Evolutionary conservation across 2,797 vertebrate species (phyloP), one percentile per base, ranked within the genome.

Genomic region (Aeoliscus strigatus): DNA sequence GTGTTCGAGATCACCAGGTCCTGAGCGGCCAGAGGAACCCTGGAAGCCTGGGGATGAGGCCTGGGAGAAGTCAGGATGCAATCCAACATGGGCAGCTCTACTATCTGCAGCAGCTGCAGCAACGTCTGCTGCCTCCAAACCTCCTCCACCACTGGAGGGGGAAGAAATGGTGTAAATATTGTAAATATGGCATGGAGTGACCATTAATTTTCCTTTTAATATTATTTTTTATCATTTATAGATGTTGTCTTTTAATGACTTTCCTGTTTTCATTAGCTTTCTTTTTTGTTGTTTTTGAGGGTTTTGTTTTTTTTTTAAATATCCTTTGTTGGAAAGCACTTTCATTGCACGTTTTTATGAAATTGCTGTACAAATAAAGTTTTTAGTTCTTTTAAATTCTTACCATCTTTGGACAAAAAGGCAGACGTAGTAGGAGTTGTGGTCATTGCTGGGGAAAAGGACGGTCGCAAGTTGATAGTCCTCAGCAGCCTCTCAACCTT

Each of bases 101-200:
- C 85, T 30, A 91, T 56, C 60, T 93, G 92, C 54, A 94, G 78
- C 64, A 96, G 78, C 51, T 86, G 81, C 30, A 93, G 79, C 26
- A 93, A 66, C 0, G 88, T 85, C 70, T 94, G 90, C 67, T 92
- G 86, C 83, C 86, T 93, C 90, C 91, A 94, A 37, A 93, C 74
- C 46, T 90, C 86, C 24, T 88, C 84, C 32, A 90, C 82, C 68
- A 87, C 91, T 93, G 34, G 46, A 10, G 60, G 6, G 36, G 4
- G 67, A 13, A 2, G 30, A 21, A 13, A 9, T 15, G 2, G 9
- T 18, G n/a, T 8, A 4, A 3, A 16, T 24, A 14, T 5, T 21
- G 4, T 13, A 33, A 2, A 38, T 8, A 6, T 14, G 14, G 10
- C 1, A 6, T 3, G 31, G 1, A 1, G 2, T 29, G 14, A 4